Base-by-base conservation (phyloP, 2,113 vertebrate species). In the Dasyurus viverrinus region DNA sequence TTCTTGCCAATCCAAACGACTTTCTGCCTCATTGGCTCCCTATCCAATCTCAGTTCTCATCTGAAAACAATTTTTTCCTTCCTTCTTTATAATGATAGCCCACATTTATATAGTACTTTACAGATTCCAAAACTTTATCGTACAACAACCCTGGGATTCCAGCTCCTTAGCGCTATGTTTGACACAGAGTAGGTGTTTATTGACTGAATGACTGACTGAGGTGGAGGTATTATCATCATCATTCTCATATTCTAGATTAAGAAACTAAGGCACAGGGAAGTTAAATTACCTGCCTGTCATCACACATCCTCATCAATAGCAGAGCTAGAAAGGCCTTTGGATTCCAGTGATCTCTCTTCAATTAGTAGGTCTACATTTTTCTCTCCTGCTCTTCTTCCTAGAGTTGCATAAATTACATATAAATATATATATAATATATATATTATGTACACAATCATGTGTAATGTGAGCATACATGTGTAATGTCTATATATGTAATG, bases 31-130 rank as follows among this genome's bases (percentile, higher is more conserved):
- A 52, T 55, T 55, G 42, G 5, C 91, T 92, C 24, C 84, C 68
- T 84, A 91, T 92, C 84, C 76, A 89, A 94, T 26, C 95, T 94
- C 53, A 92, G 93, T 89, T 92, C 10, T 95, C 54, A 96, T 89
- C 25, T 95, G 92, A 91, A 95, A 95, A 89, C 84, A 48, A 48
- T n/a, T 8, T 10, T 30, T 92, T 94, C 42, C 53, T 84, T 36
- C 53, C 11, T 90, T 94, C 42, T 10, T 92, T 92, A 27, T 84
- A 84, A 84, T 42, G 19, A 23, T 84, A 84, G 19, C 19, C 23
- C n/a, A 23, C 68, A 84, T 42, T 84, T 84, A 16, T 84, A 84
- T 42, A 84, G n/a, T 84, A 19, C 7, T 42, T 84, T 42, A 42
- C 8, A 84, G 68, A 84, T 84, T 23, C 5, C n/a, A 22, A 84